A percentile compares a stretch with the other conserved stretches of the same genome.
Evolutionary conservation across 2,888 invertebrate genomes (phyloP).

Genomic region (Noctua pronuba): DNA sequence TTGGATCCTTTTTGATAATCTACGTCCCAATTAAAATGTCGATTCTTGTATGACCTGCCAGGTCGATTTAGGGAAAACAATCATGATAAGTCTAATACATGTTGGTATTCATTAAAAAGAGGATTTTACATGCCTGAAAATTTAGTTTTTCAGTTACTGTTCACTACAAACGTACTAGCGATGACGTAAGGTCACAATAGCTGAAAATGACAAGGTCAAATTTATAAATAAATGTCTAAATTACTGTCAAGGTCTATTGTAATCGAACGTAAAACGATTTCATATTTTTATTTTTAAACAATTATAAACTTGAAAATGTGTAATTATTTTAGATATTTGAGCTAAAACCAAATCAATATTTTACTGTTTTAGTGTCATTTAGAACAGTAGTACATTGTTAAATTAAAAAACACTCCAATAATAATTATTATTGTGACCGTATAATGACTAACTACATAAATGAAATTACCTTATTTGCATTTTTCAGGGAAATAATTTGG

Average conservation of each 20-base stretch:
- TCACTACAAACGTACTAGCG: constrained; percentile 51
- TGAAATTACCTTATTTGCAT: constrained; percentile 92
- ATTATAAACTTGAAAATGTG: background rate
- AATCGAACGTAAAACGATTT: constrained; percentile 4
- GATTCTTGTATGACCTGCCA: background rate
- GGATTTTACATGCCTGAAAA: background rate
- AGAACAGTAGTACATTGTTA: background rate
- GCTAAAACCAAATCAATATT: constrained; percentile 7
- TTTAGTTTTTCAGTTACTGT: constrained; percentile 8
- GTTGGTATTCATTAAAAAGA: background rate
- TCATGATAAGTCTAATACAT: background rate
- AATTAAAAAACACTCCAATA: background rate
- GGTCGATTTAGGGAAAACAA: background rate
- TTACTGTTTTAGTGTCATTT: background rate
- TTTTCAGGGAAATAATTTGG: constrained; percentile 92
- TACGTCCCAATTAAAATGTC: background rate
- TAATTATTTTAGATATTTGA: background rate
- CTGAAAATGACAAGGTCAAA: constrained; percentile 87
- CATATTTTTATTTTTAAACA: background rate
- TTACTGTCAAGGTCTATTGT: constrained; percentile 59
- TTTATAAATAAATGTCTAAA: constrained; percentile 81
- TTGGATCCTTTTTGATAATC: too few species aligned
- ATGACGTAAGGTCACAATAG: constrained; percentile 87
- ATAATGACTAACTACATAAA: background rate
- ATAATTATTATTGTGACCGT: background rate